Base-by-base conservation (phyloP, 2,888 invertebrate genomes). In the Calliscelio sp. region DNA sequence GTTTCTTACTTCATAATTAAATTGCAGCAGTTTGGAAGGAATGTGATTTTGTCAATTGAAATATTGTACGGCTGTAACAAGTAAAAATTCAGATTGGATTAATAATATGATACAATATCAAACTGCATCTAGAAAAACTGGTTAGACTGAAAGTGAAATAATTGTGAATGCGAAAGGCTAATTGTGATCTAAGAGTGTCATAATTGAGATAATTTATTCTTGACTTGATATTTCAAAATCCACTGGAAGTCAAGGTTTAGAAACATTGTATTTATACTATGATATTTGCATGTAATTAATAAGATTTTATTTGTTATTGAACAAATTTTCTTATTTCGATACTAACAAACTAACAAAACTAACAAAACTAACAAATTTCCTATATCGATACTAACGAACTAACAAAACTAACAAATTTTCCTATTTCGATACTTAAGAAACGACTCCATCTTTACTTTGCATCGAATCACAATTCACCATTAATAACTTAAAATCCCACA, bases 11-110 rank as follows among this genome's bases (percentile, higher is more conserved):
- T n/a, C n/a, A n/a, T n/a, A n/a, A n/a, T n/a, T n/a, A n/a, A 28
- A 28, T 14, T 44, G 44, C n/a, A 8, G n/a, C 4, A 44, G 14
- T n/a, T 16, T n/a, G 16, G 2, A 18, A 44, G 4, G 2, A 16
- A 16, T 44, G 3, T n/a, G 44, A 44, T 16, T 44, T 51, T 11
- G 51, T 24, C 3, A 10, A 24, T 25, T 38, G 20, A n/a, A n/a
- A n/a, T n/a, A n/a, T n/a, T n/a, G n/a, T n/a, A 7, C 28, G 16
- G 8, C 2, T 32, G 7, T 57, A 57, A 57, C 28, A 32, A 28
- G 32, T 57, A 28, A 57, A 35, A 59, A 38, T 38, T 35, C 14
- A 38, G 20, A 38, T 59, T 38, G 38, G 38, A 59, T 59, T 59
- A 20, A n/a, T n/a, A n/a, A 59, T 32, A 11, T 59, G 38, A 59